These are phyloP conservation scores for Leucozona laternaria DNA, from an alignment of 2,888 invertebrate species.

Conservation along the genomic window DNA sequence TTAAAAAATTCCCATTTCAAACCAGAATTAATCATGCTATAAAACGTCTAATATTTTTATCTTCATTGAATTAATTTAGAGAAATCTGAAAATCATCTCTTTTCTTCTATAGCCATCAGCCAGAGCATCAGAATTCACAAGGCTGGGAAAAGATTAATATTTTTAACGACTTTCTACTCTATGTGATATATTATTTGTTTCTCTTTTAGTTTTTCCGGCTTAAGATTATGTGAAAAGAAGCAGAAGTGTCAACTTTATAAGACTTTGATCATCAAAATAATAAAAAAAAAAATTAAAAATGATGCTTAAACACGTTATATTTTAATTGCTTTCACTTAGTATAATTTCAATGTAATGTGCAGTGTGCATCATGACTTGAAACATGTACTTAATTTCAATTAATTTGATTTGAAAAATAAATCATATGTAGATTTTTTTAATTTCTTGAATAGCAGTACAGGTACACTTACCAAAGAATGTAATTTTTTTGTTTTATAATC, in stretches of 20 bases:
- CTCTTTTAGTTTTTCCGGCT: slow-evolving; percentile 1
- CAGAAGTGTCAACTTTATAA: slow-evolving; percentile 14
- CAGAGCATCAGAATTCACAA: not conserved
- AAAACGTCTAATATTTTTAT: slow-evolving; percentile 1
- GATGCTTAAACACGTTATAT: not conserved
- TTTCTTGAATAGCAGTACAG: not conserved
- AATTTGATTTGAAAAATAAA: slow-evolving; percentile 11
- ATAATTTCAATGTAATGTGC: not conserved
- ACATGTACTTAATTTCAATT: slow-evolving; percentile 22
- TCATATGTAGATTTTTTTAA: not conserved
- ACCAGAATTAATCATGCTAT: slow-evolving; percentile 25
- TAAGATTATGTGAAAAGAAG: not conserved
- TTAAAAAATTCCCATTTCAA: slow-evolving; percentile 4
- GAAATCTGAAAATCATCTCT: slow-evolving; percentile 34
- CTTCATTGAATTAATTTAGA: slow-evolving; percentile 30
- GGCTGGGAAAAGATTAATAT: slow-evolving; percentile 27
- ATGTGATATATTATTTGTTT: slow-evolving; percentile 36
- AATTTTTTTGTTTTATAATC: slow-evolving; percentile 39
- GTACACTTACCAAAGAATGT: slow-evolving; percentile 25
- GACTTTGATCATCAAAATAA: slow-evolving; percentile 6
- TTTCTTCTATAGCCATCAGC: not conserved
- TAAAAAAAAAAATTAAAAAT: no score
- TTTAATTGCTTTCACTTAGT: slow-evolving; percentile 15
- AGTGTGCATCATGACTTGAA: not conserved
- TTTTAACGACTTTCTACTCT: slow-evolving; percentile 59